Evolutionary conservation across 2,888 invertebrate species (phyloP).

Genomic region (Limenitis arthemis): DNA sequence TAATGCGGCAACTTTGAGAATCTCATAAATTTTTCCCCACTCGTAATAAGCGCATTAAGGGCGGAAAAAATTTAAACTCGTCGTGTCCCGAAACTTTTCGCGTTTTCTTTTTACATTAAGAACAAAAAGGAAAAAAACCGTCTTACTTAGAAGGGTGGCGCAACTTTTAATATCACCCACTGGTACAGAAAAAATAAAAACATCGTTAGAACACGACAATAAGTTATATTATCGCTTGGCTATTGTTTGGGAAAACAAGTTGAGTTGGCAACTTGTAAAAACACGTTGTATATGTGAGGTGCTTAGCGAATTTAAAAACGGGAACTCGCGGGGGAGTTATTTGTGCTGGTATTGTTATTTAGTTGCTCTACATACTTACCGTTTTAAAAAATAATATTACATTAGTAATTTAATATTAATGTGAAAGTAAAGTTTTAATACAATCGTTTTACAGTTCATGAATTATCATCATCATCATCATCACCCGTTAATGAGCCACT

Average conservation of each 20-base stretch:
- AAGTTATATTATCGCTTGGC: slow-evolving; percentile 21
- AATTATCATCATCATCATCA: no score
- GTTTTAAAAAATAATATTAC: not conserved
- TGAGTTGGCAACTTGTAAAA: slow-evolving; percentile 44
- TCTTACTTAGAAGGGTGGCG: slow-evolving; percentile 66
- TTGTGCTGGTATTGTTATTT: slow-evolving; percentile 25
- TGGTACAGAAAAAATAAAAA: slow-evolving; percentile 24
- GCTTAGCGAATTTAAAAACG: slow-evolving; percentile 59
- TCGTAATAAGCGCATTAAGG: slow-evolving; percentile 71
- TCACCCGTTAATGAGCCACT: no score
- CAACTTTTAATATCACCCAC: slow-evolving; percentile 58
- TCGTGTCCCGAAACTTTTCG: slow-evolving; percentile 56
- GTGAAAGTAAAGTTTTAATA: not conserved
- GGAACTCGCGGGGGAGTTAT: slow-evolving; percentile 40
- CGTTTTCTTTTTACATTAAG: slow-evolving; percentile 70
- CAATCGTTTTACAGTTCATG: not conserved
- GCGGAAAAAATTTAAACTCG: slow-evolving; percentile 58
- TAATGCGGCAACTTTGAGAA: slow-evolving; percentile 35
- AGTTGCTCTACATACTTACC: not conserved
- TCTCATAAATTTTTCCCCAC: slow-evolving; percentile 42
- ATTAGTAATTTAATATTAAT: not conserved
- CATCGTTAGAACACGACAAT: slow-evolving; percentile 5
- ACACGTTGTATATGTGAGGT: slow-evolving; percentile 44
- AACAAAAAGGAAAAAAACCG: slow-evolving; percentile 51
- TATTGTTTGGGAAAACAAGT: slow-evolving; percentile 25